These are phyloP conservation scores for Nymphicus hollandicus DNA, from an alignment of 2,113 vertebrate genomes.

Conservation along the genomic window DNA sequence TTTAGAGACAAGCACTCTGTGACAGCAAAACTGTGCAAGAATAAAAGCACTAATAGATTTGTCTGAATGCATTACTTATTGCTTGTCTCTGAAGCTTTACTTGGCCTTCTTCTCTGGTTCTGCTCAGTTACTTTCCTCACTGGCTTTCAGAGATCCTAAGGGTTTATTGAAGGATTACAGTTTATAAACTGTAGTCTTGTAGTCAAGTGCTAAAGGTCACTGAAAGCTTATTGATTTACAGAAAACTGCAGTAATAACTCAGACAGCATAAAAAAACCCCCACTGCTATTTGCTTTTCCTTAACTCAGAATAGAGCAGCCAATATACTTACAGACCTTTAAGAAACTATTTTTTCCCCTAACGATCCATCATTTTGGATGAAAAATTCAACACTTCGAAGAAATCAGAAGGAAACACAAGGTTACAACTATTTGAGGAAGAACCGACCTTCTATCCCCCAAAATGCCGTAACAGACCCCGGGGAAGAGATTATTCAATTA, in stretches of 20 bases:
- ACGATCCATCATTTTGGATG: not conserved
- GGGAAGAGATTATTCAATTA: not conserved
- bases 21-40: slow-evolving; percentile 25
- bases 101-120: not conserved
- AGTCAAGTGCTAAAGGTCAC: slow-evolving; percentile 1
- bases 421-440: not conserved
- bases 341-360: not conserved
- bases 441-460: not conserved
- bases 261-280: not conserved
- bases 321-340: not conserved
- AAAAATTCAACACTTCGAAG: not conserved
- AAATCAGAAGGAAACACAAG: not conserved
- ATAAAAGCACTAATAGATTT: slow-evolving; percentile 55
- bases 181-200: not conserved
- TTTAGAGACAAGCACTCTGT: not conserved
- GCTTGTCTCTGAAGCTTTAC: slow-evolving; percentile 4
- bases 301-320: not conserved
- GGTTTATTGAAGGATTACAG: not conserved
- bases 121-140: not conserved
- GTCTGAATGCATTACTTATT: slow-evolving; percentile 39
- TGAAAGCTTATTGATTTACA: slow-evolving; percentile 17
- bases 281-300: not conserved
- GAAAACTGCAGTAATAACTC: not conserved
- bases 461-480: not conserved
- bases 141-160: not conserved